Base-by-base conservation (phyloP, 2,113 vertebrate species). In the Ciconia boyciana region DNA sequence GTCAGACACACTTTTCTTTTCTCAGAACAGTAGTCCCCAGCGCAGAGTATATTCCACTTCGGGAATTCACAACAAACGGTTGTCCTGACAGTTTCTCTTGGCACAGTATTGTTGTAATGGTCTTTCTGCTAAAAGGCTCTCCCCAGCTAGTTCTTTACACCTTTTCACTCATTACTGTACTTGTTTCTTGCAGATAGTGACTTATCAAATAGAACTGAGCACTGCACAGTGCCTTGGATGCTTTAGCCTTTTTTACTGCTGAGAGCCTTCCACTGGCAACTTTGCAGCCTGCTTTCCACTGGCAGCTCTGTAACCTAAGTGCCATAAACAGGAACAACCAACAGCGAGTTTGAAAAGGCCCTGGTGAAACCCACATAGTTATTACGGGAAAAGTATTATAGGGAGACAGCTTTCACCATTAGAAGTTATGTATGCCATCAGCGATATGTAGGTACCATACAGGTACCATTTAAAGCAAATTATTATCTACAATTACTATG, bases 361-460 rank as follows among this genome's bases (percentile, higher is more conserved):
- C 17, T 51, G 39, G 11, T 39, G 31, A 76, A 94, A 78, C 8
- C 28, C 24, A 36, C 4, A 2, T 2, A 36, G 24, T 64, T 64
- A 55, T 19, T 49, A 32, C 1, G 8, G 19, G 7, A 46, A n/a
- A 83, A 90, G 41, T 18, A 65, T 48, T 6, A 46, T 0, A 87
- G 21, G 18, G 22, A 15, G 13, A 46, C 4, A 79, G 17, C 20
- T 76, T 92, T 55, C 52, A 19, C 29, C 21, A 9, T 20, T 7
- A 68, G 31, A 72, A 44, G 39, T 41, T 12, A 76, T 17, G 6
- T 7, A 52, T 29, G 22, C 6, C 43, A 75, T 62, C 55, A 71
- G 34, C 0, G 0, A 32, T 51, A 75, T 0, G 4, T 6, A 70
- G 29, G 20, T 24, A 69, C 4, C 52, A 54, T 16, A 19, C 0